A percentile compares a stretch with the other conserved stretches of the same genome.
These are phyloP conservation scores for Zygothrica quintamaculata DNA, from an alignment of 2,888 invertebrate genomes.

Conservation along the genomic window DNA sequence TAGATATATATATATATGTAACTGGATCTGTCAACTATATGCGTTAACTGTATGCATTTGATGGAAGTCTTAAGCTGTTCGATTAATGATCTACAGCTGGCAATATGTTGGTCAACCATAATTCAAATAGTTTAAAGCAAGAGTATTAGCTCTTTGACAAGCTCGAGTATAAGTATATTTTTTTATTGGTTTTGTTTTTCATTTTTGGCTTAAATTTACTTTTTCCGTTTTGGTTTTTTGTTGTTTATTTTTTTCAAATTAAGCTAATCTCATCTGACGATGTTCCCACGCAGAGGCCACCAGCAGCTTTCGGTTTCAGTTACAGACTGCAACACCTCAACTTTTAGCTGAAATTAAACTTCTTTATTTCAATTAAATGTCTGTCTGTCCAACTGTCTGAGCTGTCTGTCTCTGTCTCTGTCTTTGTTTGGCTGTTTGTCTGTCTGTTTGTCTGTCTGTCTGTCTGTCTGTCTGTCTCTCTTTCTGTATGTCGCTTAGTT, in stretches of 20 bases:
- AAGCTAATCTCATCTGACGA: conserved; percentile 44
- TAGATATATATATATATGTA: conserved; percentile 1
- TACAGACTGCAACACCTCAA: conserved; percentile 59
- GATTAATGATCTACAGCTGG: no score
- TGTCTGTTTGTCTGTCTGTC: conserved; percentile 45
- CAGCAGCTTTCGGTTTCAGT: conserved; percentile 35
- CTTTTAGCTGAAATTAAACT: conserved; percentile 73
- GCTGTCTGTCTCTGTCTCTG: conserved; percentile 26
- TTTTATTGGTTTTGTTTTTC: conserved; percentile 27
- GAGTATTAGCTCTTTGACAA: no score
- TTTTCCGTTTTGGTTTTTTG: conserved; percentile 2
- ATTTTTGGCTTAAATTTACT: conserved; percentile 2
- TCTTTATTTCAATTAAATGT: conserved; percentile 78
- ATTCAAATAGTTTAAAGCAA: no score
- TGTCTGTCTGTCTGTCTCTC: conserved; percentile 30
- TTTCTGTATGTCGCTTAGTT: conserved; percentile 55
- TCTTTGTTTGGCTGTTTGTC: conserved; percentile 56
- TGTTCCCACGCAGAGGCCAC: conserved; percentile 65
- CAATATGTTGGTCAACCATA: no score
- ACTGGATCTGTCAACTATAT: no score
- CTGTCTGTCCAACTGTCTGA: conserved; percentile 15
- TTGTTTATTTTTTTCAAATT: conserved; percentile 2
- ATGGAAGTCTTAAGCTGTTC: no score
- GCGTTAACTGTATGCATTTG: no score
- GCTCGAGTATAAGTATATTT: no score